phyloP scores from a whole-genome alignment of 2,797 vertebrate genomes.

The Varecia variegata region DNA sequence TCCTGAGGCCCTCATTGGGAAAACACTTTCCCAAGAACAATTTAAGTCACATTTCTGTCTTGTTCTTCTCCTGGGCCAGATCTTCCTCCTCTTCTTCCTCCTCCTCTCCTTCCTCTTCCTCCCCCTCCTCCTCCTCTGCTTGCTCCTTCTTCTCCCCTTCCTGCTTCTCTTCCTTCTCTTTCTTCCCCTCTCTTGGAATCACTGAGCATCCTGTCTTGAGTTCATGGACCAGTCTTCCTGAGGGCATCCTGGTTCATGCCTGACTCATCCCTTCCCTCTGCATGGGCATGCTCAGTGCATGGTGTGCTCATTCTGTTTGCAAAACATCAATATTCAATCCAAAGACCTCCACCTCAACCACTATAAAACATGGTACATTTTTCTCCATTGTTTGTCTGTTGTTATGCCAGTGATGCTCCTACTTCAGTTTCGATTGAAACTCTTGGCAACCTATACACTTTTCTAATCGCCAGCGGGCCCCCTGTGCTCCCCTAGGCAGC shows the following conservation, averaged over 20 bases:
- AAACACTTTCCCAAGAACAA: neutral
- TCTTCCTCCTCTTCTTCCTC: neutral
- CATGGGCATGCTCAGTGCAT: rapidly evolving
- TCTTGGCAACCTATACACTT: neutral
- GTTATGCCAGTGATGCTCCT: neutral
- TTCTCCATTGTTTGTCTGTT: neutral
- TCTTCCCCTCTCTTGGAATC: neutral
- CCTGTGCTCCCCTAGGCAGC: neutral
- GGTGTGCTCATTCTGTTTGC: neutral
- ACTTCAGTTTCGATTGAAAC: neutral
- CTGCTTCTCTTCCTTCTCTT: neutral
- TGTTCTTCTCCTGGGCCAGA: neutral
- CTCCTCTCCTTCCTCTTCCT: neutral
- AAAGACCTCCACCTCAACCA: neutral
- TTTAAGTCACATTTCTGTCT: neutral
- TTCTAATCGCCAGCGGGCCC: neutral
- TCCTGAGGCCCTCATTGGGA: neutral
- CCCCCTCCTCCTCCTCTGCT: neutral
- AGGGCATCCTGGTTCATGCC: neutral
- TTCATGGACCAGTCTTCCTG: neutral
- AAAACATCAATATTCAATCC: neutral
- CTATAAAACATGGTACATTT: neutral
- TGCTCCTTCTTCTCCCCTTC: neutral
- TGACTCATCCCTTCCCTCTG: too few species aligned
- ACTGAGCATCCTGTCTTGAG: neutral